A percentile compares a stretch with the other conserved stretches of the same genome.
Conservation (phyloP, 2,888 invertebrate genomes). For the Perizoma affinitatum region DNA sequence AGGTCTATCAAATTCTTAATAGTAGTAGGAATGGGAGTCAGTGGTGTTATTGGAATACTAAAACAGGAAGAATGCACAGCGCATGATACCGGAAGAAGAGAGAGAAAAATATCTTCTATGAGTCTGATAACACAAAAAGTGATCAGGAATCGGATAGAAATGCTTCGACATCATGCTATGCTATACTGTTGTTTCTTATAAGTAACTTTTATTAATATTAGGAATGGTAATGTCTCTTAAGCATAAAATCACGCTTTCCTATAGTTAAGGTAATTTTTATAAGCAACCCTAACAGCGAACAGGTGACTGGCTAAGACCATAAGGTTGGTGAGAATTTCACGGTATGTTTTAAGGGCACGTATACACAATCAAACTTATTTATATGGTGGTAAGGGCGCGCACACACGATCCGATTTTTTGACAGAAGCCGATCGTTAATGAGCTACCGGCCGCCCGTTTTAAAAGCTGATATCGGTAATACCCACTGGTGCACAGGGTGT, state of each 20-base stretch:
- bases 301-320: slow-evolving; percentile 33
- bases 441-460: slow-evolving; percentile 62
- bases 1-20: too few relatives aligned
- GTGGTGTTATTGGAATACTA: too few relatives aligned
- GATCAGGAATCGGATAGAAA: too few relatives aligned
- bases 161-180: too few relatives aligned
- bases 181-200: too few relatives aligned
- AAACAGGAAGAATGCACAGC: too few relatives aligned
- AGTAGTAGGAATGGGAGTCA: too few relatives aligned
- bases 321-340: slow-evolving; percentile 61
- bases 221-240: neutral
- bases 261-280: slow-evolving; percentile 8
- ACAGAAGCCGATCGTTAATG: slow-evolving; percentile 73
- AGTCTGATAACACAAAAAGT: too few relatives aligned
- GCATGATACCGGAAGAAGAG: too few relatives aligned
- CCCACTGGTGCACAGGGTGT: slow-evolving; percentile 23
- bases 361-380: slow-evolving; percentile 41
- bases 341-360: slow-evolving; percentile 44
- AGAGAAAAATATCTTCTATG: too few relatives aligned
- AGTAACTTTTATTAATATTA: too few relatives aligned
- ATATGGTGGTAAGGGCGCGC: slow-evolving; percentile 48
- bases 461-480: slow-evolving; percentile 51
- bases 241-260: slow-evolving; percentile 8
- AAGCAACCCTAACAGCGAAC: slow-evolving; percentile 25
- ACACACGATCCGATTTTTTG: slow-evolving; percentile 51